Conservation (phyloP, 2,888 invertebrate species). For the Erebia ligea region DNA sequence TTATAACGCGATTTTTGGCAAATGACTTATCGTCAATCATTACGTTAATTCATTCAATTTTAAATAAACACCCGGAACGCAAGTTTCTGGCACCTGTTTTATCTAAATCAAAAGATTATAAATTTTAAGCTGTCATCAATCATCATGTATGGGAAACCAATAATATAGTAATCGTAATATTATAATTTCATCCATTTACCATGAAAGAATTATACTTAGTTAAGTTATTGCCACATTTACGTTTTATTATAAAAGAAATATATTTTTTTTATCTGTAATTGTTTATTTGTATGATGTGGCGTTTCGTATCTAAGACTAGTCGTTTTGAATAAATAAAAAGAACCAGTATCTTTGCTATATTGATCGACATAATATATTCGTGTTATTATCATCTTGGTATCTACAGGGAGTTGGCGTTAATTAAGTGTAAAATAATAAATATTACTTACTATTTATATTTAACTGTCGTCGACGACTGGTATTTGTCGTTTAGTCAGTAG, state of each 20-base stretch:
- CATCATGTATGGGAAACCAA: conserved; percentile 7
- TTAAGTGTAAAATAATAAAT: conserved; percentile 5
- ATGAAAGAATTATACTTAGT: background rate
- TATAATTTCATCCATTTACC: background rate
- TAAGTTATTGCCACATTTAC: conserved; percentile 17
- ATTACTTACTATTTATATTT: background rate
- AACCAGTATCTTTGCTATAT: conserved; percentile 15
- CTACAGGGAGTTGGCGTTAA: conserved; percentile 22
- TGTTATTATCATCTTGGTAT: conserved; percentile 13
- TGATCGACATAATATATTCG: conserved; percentile 17
- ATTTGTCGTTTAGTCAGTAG: too few species aligned
- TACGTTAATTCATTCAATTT: too few species aligned
- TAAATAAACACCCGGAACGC: too few species aligned
- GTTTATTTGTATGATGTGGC: background rate
- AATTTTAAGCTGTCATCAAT: background rate
- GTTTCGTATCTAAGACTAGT: conserved; percentile 14
- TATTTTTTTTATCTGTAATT: conserved; percentile 9
- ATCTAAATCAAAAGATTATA: background rate
- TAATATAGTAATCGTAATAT: background rate
- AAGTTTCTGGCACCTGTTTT: too few species aligned
- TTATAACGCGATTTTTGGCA: too few species aligned
- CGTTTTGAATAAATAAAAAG: conserved; percentile 16
- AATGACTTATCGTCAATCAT: too few species aligned
- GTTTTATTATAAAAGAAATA: conserved; percentile 14
- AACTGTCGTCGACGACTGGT: background rate